Conservation (phyloP, 2,113 vertebrate species). For the Chloebia gouldiae region DNA sequence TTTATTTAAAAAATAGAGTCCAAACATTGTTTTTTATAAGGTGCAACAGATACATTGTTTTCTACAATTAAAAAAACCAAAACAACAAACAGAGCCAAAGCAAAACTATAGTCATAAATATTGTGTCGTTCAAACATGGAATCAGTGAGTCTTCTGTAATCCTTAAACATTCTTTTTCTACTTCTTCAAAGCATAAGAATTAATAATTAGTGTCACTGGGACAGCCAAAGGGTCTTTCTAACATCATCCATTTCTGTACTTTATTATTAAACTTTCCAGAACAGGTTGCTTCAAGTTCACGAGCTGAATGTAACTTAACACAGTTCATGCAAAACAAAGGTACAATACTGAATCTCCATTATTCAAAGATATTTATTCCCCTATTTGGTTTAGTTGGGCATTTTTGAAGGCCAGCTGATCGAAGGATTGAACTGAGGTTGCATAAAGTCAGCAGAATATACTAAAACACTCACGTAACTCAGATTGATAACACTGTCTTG, state of each 20-base stretch:
- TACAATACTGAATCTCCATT: background rate
- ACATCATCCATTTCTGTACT: background rate
- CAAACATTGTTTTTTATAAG: slow-evolving; percentile 61
- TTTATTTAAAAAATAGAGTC: slow-evolving; percentile 70
- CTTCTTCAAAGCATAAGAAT: background rate
- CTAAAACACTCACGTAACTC: background rate
- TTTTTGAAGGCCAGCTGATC: background rate
- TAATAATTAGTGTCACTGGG: background rate
- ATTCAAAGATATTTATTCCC: background rate
- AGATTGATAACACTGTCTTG: background rate
- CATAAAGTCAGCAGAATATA: background rate
- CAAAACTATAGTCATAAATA: background rate
- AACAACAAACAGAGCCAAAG: background rate
- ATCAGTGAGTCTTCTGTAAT: background rate
- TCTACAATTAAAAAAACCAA: background rate
- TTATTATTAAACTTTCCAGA: background rate
- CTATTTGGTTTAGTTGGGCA: background rate
- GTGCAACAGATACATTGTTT: slow-evolving; percentile 38
- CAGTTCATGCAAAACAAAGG: slow-evolving; percentile 35
- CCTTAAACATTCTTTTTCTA: slow-evolving; percentile 8
- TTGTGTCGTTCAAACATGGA: slow-evolving; percentile 7
- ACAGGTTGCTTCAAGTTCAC: slow-evolving; percentile 11
- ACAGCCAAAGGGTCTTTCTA: slow-evolving; percentile 6
- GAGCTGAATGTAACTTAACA: slow-evolving; percentile 18
- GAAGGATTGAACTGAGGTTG: slow-evolving; percentile 1